Evolutionary conservation across 2,797 vertebrate genomes (phyloP), one percentile per base, ranked within the genome.

Genomic region (Notolabrus celidotus): DNA sequence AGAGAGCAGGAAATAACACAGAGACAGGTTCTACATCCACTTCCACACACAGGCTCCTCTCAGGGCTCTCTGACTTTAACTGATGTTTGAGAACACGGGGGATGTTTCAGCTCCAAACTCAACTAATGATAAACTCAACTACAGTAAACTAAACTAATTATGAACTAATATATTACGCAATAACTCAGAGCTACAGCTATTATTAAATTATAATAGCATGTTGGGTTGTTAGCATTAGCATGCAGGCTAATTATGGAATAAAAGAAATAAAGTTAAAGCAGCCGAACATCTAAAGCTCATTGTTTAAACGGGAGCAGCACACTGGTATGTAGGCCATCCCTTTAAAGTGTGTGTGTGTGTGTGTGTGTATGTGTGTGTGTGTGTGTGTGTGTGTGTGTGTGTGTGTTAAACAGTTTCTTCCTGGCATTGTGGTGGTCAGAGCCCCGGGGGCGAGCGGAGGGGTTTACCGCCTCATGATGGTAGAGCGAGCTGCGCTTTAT

Each of bases 361-460:
- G 39, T 41, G 33, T 19, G 22, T 50, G 29, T 34, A 6, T 70
- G 23, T 49, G 36, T 50, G 56, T 70, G 52, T 41, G 46, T 49
- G 56, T 58, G n/a, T 33, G 50, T 38, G 7, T 69, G 33, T 46
- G 34, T 49, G 51, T 69, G 43, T 36, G 45, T 47, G 59, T 57
- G 20, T n/a, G 61, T 67, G 54, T 70, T 63, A 38, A 61, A 67
- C 55, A 33, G 23, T 61, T 12, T 82, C 80, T 84, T 86, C 86
- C 84, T 88, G 79, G 72, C 52, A 88, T 89, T 89, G 88, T 88
- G 36, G 14, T 3, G 68, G 60, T 64, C 46, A 0, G 60, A 39
- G 75, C 56, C 65, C 27, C 2, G 15, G n/a, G 33, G 70, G 71
- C 31, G 42, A 46, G 22, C 1, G 0, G 12, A 57, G 84, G 79